A percentile compares a stretch with the other conserved stretches of the same genome.
These are phyloP conservation scores for Aporrectodea caliginosa DNA, from an alignment of 1,140 invertebrate species.

Conservation along the genomic window DNA sequence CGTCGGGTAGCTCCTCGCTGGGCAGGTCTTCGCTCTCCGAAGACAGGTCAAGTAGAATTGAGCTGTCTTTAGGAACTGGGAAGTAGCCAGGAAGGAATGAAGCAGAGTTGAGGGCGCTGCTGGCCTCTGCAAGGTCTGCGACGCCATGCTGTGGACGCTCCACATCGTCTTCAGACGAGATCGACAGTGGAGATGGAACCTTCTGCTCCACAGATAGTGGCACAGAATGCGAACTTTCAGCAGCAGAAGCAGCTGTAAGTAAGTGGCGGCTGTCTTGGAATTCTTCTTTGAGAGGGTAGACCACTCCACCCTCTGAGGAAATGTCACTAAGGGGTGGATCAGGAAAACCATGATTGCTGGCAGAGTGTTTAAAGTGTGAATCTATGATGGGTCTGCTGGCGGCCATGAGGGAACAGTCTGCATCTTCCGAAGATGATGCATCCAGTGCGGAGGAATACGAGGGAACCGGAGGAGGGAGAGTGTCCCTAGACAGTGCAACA, in stretches of 20 bases:
- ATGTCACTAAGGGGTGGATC: neutral
- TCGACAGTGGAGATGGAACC: slow-evolving; percentile 5
- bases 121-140: neutral
- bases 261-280: neutral
- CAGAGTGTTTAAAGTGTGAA: neutral
- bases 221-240: slow-evolving; percentile 3
- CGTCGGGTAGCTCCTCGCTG: slow-evolving; percentile 12
- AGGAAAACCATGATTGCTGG: neutral
- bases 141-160: neutral
- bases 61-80: neutral
- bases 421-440: neutral
- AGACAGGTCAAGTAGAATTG: slow-evolving; percentile 13
- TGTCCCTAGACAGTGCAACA: too few relatives aligned
- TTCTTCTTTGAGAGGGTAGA: neutral
- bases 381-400: neutral
- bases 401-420: neutral
- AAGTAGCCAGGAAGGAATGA: neutral
- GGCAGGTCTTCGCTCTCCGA: neutral
- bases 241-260: neutral
- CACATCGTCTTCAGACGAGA: slow-evolving; percentile 1
- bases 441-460: neutral
- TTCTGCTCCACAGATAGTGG: neutral
- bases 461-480: neutral
- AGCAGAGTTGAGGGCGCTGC: neutral
- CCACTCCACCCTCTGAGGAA: slow-evolving; percentile 16